Conservation (phyloP, 2,113 vertebrate genomes). For the Dasypus novemcinctus region DNA sequence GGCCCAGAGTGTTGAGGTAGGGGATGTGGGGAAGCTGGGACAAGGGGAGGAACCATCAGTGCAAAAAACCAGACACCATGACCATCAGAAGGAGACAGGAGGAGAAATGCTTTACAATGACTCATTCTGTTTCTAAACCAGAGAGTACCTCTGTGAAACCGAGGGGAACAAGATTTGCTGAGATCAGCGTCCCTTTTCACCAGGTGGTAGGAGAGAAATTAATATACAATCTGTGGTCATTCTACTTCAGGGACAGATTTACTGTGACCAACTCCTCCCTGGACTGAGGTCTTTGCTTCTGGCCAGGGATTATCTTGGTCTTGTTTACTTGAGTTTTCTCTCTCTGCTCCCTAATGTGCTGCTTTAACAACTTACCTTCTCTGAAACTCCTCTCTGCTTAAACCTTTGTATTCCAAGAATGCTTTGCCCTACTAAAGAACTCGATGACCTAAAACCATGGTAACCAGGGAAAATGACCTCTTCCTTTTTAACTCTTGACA, state of each 20-base stretch:
- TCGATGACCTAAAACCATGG: background rate
- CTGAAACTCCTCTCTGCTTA: background rate
- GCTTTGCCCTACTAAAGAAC: background rate
- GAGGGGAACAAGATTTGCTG: slow-evolving; percentile 14
- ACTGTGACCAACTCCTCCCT: background rate
- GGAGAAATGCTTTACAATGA: slow-evolving; percentile 50
- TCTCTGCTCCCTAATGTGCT: accelerated
- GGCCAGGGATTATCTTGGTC: background rate
- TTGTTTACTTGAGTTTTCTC: background rate
- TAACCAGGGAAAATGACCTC: background rate
- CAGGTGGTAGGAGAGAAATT: background rate
- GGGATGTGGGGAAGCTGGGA: background rate
- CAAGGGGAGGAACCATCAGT: slow-evolving; percentile 73
- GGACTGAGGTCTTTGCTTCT: background rate
- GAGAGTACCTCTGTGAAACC: slow-evolving; percentile 38
- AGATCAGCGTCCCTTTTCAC: background rate
- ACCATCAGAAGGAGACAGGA: slow-evolving; percentile 67
- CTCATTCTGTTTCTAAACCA: slow-evolving; percentile 63
- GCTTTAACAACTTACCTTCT: background rate
- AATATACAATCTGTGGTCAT: background rate
- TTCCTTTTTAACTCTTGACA: background rate
- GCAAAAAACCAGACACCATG: slow-evolving; percentile 77
- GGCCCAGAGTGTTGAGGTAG: slow-evolving; percentile 48
- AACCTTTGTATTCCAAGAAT: background rate
- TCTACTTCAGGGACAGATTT: background rate